Conservation (phyloP, 2,113 vertebrate species). For the Nothoprocta perdicaria region DNA sequence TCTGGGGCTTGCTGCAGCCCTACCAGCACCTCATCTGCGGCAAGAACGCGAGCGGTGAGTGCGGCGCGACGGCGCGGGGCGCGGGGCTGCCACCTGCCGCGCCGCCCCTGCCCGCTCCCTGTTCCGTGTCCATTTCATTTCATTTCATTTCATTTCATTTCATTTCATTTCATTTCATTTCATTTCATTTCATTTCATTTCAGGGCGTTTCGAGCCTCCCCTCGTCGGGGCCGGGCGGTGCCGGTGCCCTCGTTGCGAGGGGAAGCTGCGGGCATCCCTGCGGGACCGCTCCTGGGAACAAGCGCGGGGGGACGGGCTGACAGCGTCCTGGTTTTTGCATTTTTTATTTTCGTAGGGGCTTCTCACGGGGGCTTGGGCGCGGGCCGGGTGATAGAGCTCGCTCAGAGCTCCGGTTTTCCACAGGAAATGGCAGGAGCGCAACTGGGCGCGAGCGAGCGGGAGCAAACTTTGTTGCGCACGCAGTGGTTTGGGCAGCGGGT, state of each 20-base stretch:
- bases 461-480: slow-evolving; percentile 79
- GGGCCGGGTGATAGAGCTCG: slow-evolving; percentile 4
- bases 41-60: slow-evolving; percentile 94
- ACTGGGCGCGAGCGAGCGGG: slow-evolving; percentile 71
- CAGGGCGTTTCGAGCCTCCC: background rate
- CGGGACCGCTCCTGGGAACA: background rate
- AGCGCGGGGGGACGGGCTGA: background rate
- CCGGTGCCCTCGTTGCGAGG: background rate
- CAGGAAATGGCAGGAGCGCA: slow-evolving; percentile 78
- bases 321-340: no score
- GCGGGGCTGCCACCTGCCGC: no score
- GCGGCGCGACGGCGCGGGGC: background rate
- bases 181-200: no score
- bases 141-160: no score
- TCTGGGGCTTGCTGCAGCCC: slow-evolving; percentile 90
- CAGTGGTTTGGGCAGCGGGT: slow-evolving; percentile 75
- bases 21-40: slow-evolving; percentile 94
- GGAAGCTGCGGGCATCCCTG: background rate
- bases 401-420: slow-evolving; percentile 69
- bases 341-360: background rate
- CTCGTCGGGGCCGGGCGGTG: background rate
- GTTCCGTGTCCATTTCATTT: no score
- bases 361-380: background rate
- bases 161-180: no score
- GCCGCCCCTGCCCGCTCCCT: no score